These are phyloP conservation scores for Drosophila pectinifera DNA, from an alignment of 1,140 invertebrate species.

Conservation along the genomic window DNA sequence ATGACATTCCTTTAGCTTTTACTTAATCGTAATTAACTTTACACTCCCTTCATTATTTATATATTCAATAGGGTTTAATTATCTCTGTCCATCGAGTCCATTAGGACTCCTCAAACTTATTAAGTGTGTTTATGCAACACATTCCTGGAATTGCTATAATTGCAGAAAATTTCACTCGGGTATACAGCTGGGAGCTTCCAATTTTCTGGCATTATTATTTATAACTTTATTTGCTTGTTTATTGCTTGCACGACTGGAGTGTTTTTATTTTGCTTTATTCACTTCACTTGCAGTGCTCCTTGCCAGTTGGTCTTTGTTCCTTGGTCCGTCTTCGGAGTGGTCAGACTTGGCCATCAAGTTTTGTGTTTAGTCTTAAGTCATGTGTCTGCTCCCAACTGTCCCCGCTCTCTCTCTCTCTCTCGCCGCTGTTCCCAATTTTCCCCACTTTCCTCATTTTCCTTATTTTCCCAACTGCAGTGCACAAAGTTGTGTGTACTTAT, in stretches of 20 bases:
- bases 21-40: too few species aligned
- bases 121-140: conserved; percentile 9
- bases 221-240: conserved; percentile 34
- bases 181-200: conserved; percentile 1
- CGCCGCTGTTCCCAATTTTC: neutral
- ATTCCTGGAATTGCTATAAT: conserved; percentile 6
- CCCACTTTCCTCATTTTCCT: conserved; percentile 1
- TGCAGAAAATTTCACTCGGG: neutral
- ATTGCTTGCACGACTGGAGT: conserved; percentile 11
- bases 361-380: conserved; percentile 39
- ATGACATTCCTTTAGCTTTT: too few species aligned
- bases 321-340: conserved; percentile 14
- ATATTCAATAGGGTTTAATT: neutral
- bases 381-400: conserved; percentile 11
- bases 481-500: conserved; percentile 51
- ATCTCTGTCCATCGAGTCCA: neutral
- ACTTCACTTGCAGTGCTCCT: conserved; percentile 12
- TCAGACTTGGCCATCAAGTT: conserved; percentile 33
- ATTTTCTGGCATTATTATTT: conserved; percentile 29
- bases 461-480: neutral
- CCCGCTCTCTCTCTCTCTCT: neutral
- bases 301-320: neutral
- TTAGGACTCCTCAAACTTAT: neutral
- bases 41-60: neutral
- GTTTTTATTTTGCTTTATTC: conserved; percentile 14